A percentile compares a stretch with the other conserved stretches of the same genome.
These are phyloP conservation scores for Ciona savignyi DNA, from an alignment of 23 tunicate genomes.

Conservation along the genomic window DNA sequence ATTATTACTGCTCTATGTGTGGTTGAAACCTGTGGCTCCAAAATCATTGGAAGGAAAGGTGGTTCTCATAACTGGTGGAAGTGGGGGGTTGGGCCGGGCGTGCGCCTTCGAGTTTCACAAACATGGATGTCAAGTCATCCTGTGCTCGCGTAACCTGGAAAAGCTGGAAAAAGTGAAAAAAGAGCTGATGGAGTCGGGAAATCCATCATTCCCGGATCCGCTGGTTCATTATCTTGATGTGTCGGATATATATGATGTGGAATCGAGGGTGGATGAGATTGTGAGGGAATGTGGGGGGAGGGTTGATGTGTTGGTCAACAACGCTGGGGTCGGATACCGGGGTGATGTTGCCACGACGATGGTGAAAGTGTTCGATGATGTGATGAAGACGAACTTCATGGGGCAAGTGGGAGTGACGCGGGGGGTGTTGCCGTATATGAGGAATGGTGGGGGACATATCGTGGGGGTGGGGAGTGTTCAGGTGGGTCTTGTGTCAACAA, in stretches of 20 bases:
- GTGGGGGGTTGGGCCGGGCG: slow-evolving; percentile 63
- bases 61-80: slow-evolving; percentile 69
- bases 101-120: slow-evolving; percentile 27
- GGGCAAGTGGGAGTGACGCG: slow-evolving; percentile 59
- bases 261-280: slow-evolving; percentile 1
- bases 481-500: too few relatives aligned
- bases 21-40: too few relatives aligned
- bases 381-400: slow-evolving; percentile 50
- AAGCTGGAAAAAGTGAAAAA: slow-evolving; percentile 28
- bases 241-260: slow-evolving; percentile 11
- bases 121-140: slow-evolving; percentile 19
- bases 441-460: slow-evolving; percentile 24
- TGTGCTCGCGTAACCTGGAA: slow-evolving; percentile 49
- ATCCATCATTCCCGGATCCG: too few relatives aligned
- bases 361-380: slow-evolving; percentile 27
- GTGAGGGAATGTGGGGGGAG: slow-evolving; percentile 8
- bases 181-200: slow-evolving; percentile 6
- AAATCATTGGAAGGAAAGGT: slow-evolving; percentile 19
- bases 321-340: slow-evolving; percentile 63
- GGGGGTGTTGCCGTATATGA: slow-evolving; percentile 29
- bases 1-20: too few relatives aligned
- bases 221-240: slow-evolving; percentile 30
- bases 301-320: slow-evolving; percentile 50
- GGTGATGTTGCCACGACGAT: slow-evolving; percentile 28
- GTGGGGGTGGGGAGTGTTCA: slow-evolving; percentile 57